Evolutionary conservation across 2,113 vertebrate species (phyloP).

Genomic region (Beaufortia kweichowensis): DNA sequence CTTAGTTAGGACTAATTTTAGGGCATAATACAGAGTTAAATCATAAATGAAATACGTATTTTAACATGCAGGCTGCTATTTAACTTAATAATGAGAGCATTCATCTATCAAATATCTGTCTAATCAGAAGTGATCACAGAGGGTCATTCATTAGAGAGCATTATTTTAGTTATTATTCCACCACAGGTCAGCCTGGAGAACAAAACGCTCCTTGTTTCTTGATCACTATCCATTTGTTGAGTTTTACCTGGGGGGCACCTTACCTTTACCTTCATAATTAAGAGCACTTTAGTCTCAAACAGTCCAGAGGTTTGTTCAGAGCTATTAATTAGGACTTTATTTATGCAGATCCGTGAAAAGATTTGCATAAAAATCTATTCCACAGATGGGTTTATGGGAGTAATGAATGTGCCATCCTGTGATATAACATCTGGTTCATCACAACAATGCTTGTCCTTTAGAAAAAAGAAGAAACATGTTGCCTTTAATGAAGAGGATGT

Average conservation of each 20-base stretch:
- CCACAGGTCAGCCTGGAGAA: conserved; percentile 43
- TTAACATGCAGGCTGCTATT: not conserved
- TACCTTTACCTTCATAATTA: conserved; percentile 70
- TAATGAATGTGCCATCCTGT: conserved; percentile 78
- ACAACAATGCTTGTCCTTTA: conserved; percentile 71
- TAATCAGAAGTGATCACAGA: conserved; percentile 8
- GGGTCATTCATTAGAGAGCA: not conserved
- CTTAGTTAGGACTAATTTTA: no score
- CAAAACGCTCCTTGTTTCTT: conserved; percentile 56
- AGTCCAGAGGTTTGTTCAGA: conserved; percentile 73
- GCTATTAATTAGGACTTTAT: conserved; percentile 83
- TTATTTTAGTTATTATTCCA: conserved; percentile 34
- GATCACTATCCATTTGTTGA: conserved; percentile 61
- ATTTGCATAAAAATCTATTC: conserved; percentile 82
- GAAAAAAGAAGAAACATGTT: conserved; percentile 48
- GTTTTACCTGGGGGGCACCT: conserved; percentile 62
- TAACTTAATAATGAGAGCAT: conserved; percentile 14
- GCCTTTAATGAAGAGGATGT: conserved; percentile 61
- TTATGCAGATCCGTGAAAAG: conserved; percentile 76
- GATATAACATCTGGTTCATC: conserved; percentile 82
- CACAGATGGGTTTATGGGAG: conserved; percentile 82
- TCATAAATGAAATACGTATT: not conserved
- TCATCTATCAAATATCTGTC: conserved; percentile 14
- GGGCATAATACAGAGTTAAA: not conserved
- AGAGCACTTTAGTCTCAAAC: conserved; percentile 72